Evolutionary conservation across 2,797 vertebrate genomes (phyloP).

Genomic region (Tokudaia tokunoshimensis): DNA sequence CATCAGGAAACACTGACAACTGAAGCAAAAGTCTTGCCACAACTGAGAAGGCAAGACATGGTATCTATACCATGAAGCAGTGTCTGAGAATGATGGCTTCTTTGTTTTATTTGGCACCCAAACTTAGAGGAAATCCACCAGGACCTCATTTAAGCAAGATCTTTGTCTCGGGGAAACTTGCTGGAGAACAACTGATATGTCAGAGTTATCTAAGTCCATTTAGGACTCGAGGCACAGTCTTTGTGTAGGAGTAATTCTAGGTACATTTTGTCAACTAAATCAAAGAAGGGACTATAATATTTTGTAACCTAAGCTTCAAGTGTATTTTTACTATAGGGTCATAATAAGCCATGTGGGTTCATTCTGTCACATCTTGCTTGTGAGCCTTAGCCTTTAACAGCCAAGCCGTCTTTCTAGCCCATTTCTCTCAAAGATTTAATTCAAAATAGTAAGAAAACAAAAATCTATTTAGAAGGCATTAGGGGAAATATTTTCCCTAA

Average conservation of each 20-base stretch:
- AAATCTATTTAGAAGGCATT: slow-evolving; percentile 54
- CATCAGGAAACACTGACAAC: slow-evolving; percentile 34
- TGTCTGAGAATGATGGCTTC: slow-evolving; percentile 46
- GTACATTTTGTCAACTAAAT: slow-evolving; percentile 60
- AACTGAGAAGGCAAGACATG: slow-evolving; percentile 37
- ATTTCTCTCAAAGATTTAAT: slow-evolving; percentile 12
- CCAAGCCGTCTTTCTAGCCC: not conserved
- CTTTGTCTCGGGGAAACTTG: slow-evolving; percentile 31
- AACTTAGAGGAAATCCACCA: not conserved
- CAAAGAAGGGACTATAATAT: slow-evolving; percentile 43
- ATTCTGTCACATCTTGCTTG: not conserved
- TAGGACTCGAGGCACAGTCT: slow-evolving; percentile 37
- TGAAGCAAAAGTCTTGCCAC: slow-evolving; percentile 36
- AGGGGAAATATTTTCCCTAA: not conserved
- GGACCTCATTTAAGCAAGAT: slow-evolving; percentile 40
- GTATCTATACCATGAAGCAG: not conserved
- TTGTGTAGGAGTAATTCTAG: slow-evolving; percentile 61
- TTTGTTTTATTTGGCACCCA: slow-evolving; percentile 54
- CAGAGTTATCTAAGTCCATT: slow-evolving; percentile 24
- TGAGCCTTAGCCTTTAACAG: not conserved
- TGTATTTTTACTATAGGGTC: slow-evolving; percentile 61
- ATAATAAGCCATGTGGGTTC: not conserved
- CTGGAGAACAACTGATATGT: slow-evolving; percentile 56
- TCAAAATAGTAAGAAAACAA: slow-evolving; percentile 60
- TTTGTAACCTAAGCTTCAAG: slow-evolving; percentile 28